Percentiles rank a stretch among this genome's conserved stretches.
These are phyloP conservation scores for Ambastaia sidthimunki DNA, from an alignment of 2,797 vertebrate genomes.

Conservation along the genomic window DNA sequence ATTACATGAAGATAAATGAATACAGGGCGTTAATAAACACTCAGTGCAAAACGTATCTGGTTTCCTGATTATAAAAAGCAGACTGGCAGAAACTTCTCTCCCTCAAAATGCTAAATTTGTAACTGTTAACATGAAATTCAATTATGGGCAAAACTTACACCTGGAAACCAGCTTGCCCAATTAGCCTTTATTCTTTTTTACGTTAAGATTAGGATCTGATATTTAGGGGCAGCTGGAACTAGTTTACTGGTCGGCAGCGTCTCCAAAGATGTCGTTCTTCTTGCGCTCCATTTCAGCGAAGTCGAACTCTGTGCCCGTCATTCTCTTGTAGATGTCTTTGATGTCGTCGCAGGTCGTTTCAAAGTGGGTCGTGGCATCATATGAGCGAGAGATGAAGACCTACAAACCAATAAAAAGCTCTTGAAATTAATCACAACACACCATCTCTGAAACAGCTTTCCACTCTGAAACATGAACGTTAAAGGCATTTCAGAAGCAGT, in stretches of 20 bases:
- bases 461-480: too few relatives aligned
- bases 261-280: conserved; percentile 93
- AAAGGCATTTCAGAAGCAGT: too few relatives aligned
- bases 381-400: conserved; percentile 94
- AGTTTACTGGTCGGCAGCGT: conserved; percentile 83
- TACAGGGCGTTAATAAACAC: conserved; percentile 73
- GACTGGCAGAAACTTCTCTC: conserved; percentile 61
- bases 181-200: conserved; percentile 58
- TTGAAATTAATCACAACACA: too few relatives aligned
- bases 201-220: conserved; percentile 67
- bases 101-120: conserved; percentile 81
- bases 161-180: conserved; percentile 70
- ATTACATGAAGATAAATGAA: conserved; percentile 77
- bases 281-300: conserved; percentile 98
- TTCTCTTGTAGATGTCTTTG: conserved; percentile 95
- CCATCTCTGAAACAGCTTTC: too few relatives aligned
- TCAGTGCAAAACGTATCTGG: conserved; percentile 79
- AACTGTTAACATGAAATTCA: conserved; percentile 80
- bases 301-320: conserved; percentile 96
- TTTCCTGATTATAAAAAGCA: conserved; percentile 86
- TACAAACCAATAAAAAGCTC: conserved; percentile 61
- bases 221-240: conserved; percentile 56
- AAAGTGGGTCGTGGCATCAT: conserved; percentile 97
- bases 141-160: conserved; percentile 70
- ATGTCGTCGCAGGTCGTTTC: conserved; percentile 99